Conservation (phyloP, 2,113 vertebrate genomes). For the Cygnus atratus region DNA sequence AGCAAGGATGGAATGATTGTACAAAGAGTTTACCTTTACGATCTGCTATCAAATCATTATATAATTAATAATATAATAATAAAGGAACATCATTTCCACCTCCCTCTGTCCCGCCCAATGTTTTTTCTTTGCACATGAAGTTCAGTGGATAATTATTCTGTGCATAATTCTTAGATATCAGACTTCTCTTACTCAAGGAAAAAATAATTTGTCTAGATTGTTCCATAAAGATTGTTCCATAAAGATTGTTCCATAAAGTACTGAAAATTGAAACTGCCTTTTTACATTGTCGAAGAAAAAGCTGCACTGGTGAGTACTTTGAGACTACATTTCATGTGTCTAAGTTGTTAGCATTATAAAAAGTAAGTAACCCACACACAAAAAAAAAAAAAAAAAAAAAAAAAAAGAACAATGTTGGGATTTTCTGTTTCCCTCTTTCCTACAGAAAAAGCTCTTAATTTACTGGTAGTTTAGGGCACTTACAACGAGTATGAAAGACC, state of each 20-base stretch:
- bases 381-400: background rate
- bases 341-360: background rate
- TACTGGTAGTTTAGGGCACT: background rate
- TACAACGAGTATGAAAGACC: rapidly evolving
- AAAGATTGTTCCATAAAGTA: background rate
- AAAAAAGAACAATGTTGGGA: background rate
- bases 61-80: background rate
- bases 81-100: background rate
- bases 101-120: background rate
- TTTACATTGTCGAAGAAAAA: background rate
- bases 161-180: background rate
- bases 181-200: background rate
- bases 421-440: background rate
- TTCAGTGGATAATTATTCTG: background rate
- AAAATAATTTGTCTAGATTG: background rate
- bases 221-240: background rate
- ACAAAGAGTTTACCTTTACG: background rate
- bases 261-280: background rate
- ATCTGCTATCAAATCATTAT: background rate
- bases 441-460: background rate
- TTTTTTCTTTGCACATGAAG: background rate
- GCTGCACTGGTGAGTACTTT: background rate
- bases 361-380: background rate
- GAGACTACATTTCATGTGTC: background rate
- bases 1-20: background rate